phyloP scores from a whole-genome alignment of 1,140 invertebrate species.

The Rhopalosiphum padi region DNA sequence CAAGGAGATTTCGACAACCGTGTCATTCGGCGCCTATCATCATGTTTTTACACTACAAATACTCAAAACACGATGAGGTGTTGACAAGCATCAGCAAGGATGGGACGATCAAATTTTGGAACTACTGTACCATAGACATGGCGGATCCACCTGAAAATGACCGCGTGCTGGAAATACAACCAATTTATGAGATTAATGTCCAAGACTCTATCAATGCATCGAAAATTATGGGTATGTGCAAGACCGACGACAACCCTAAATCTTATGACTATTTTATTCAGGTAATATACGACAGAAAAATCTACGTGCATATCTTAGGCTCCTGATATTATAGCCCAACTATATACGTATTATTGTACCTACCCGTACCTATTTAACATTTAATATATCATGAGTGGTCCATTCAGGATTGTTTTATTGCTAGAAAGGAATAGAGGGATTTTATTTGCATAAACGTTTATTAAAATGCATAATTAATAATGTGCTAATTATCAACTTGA shows the following conservation, averaged over 20 bases:
- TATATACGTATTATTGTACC: no score
- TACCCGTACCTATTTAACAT: no score
- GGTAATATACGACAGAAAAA: conserved; percentile 64
- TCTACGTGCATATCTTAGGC: no score
- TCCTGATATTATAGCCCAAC: no score
- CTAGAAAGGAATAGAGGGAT: no score
- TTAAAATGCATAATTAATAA: no score
- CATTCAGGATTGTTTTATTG: no score
- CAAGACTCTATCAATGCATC: conserved; percentile 62
- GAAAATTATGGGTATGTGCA: conserved; percentile 67
- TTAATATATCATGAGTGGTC: no score
- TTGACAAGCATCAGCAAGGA: conserved; percentile 72
- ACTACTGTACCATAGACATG: conserved; percentile 84
- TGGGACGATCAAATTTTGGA: conserved; percentile 85
- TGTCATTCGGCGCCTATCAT: conserved; percentile 79
- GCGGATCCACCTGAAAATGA: conserved; percentile 80
- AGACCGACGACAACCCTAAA: conserved; percentile 63
- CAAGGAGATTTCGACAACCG: conserved; percentile 71
- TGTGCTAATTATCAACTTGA: no score
- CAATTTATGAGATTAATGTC: conserved; percentile 77
- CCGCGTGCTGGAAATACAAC: conserved; percentile 80
- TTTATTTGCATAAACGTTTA: no score
- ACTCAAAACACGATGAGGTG: conserved; percentile 66
- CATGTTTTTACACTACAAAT: conserved; percentile 72
- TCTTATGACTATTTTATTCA: conserved; percentile 75